Base-by-base conservation (phyloP, 2,797 vertebrate species). In the Parotocinclus haroldoi region DNA sequence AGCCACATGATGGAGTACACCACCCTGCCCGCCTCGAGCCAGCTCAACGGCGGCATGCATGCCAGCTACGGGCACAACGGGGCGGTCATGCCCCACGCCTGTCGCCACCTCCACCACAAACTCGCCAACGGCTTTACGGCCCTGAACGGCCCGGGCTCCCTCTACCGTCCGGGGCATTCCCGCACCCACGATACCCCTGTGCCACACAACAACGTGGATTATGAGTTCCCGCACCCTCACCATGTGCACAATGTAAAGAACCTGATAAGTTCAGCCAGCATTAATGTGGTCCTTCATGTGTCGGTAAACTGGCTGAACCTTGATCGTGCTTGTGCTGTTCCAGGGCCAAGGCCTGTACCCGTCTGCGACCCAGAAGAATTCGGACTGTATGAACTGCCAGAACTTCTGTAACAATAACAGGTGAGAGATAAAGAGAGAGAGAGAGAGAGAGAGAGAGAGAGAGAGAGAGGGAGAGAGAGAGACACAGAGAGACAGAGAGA, bases 401-500 rank as follows among this genome's bases (percentile, higher is more conserved):
- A 98, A 98, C 36, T 93, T 95, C 66, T 92, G 93, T 71, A 98
- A 99, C 88, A 99, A 99, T 58, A 99, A 98, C 87, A 95, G 96
- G 96, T 98, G 77, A 79, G 76, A 66, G 4, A 42, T 7, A 60
- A 16, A 2, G 13, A n/a, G 37, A 16, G 10, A n/a, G 1, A 27
- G n/a, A 66, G 4, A 42, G 8, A 60, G 19, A 2, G 13, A n/a
- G 37, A 16, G 10, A n/a, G 1, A 27, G n/a, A 66, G 4, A 42
- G 8, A 60, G 19, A 2, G 13, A n/a, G 37, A 16, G 10, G 14
- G 1, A 27, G 4, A 42, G 8, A 60, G 19, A 2, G 13, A n/a
- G 37, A 16, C n/a, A n/a, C n/a, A 66, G 4, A 42, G 8, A 60
- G 19, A 2, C 13, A n/a, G 37, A 16, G 10, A n/a, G 1, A 27